Evolutionary conservation across 2,113 vertebrate genomes (phyloP), one percentile per base, ranked within the genome.

Genomic region (Eonycteris spelaea): DNA sequence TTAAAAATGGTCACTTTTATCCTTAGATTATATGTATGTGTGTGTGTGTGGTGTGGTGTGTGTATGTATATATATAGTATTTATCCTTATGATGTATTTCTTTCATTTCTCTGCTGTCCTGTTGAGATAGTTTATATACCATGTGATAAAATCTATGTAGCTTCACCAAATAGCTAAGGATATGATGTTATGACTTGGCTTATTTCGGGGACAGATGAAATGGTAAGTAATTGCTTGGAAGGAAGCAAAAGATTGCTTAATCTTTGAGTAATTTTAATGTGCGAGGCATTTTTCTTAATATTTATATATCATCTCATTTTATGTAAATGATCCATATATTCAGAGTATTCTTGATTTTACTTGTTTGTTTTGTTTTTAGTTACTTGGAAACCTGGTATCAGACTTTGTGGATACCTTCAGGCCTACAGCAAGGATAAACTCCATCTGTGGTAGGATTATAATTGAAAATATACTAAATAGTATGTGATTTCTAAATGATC

Each of bases 391-490:
- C 98, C 98, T 99, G 87, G 99, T 99, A 35, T 99, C 99, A 16
- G 99, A 99, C 97, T 99, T 99, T 98, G 99, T 99, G 97, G 99
- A 99, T 97, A 99, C 99, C 95, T 99, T 99, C 98, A 99, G 99
- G 98, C 99, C 99, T 71, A 99, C 99, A 45, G 99, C 99, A 95
- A 99, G 99, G 98, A 99, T 99, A 98, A 99, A 99, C 98, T 99
- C 99, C 10, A 99, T 99, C 71, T 99, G 99, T 97, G 99, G 99
- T 99, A 99, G 99, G 99, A 97, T 59, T 77, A 33, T 89, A 86
- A 95, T 83, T 87, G 93, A 82, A 97, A 86, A 71, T 77, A 40
- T 48, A 33, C 38, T 85, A 94, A 95, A 35, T 48, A 43, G 21
- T 63, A 43, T 15, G 43, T 63, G 30, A 45, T 88, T 83, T 86